Evolutionary conservation across 1,140 invertebrate genomes (phyloP).

Genomic region (Drosophila malerkotliana): DNA sequence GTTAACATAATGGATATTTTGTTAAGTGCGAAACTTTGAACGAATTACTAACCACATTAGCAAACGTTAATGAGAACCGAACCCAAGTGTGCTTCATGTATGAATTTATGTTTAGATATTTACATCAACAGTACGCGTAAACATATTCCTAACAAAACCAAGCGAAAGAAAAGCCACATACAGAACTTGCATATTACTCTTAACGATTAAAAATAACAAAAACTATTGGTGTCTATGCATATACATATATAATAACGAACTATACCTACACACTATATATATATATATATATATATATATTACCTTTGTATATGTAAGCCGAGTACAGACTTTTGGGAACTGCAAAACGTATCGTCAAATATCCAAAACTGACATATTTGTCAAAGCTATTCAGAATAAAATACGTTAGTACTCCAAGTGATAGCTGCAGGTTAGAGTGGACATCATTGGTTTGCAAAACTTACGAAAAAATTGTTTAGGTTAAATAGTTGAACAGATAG

Average conservation of each 20-base stretch:
- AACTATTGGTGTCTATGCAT: constrained; percentile 74
- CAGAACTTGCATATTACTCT: constrained; percentile 66
- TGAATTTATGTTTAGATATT: constrained; percentile 82
- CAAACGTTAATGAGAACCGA: constrained; percentile 61
- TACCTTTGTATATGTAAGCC: constrained; percentile 51
- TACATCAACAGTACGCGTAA: constrained; percentile 59
- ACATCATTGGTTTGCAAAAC: background rate
- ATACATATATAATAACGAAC: constrained; percentile 48
- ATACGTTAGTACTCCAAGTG: constrained; percentile 50
- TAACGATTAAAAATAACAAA: constrained; percentile 53
- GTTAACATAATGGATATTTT: constrained; percentile 69
- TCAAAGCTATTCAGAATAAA: constrained; percentile 36
- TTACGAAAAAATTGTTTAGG: background rate
- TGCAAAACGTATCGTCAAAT: constrained; percentile 57
- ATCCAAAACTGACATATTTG: constrained; percentile 55
- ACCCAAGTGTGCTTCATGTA: constrained; percentile 84
- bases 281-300: constrained; percentile 50
- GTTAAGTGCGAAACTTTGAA: constrained; percentile 57
- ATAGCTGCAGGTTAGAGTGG: constrained; percentile 45
- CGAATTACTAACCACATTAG: constrained; percentile 46
- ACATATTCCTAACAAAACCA: constrained; percentile 54
- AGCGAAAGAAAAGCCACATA: constrained; percentile 38
- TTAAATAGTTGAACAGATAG: background rate
- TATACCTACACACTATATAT: constrained; percentile 50
- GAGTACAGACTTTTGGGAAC: constrained; percentile 74